phyloP scores from a whole-genome alignment of 2,113 vertebrate genomes.

The Chionomys nivalis region DNA sequence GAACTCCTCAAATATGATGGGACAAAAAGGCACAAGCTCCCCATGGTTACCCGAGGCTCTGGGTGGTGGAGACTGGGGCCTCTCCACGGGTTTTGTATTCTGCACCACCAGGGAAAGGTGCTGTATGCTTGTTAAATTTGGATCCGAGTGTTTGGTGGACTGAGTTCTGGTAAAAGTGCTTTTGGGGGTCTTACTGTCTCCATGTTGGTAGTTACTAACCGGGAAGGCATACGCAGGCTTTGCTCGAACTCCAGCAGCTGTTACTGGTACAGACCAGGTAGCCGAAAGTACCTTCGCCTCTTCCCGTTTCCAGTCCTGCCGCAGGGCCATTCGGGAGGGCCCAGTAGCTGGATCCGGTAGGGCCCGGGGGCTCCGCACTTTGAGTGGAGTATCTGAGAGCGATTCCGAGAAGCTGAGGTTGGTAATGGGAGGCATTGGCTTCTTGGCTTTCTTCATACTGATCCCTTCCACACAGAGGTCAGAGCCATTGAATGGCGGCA shows the following conservation, averaged over 20 bases:
- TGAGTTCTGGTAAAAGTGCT: neutral
- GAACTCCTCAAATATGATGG: neutral
- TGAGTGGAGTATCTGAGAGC: accelerated
- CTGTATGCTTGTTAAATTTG: accelerated
- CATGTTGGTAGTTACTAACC: neutral
- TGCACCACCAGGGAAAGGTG: neutral
- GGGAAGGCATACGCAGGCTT: neutral
- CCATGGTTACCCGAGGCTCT: conserved; percentile 16
- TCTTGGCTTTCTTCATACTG: conserved; percentile 41
- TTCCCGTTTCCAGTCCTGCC: neutral
- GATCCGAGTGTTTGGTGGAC: accelerated
- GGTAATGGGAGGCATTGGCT: neutral
- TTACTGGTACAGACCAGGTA: neutral
- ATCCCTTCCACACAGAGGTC: conserved; percentile 79
- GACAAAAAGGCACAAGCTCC: accelerated
- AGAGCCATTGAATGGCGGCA: conserved; percentile 27
- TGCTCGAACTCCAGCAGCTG: neutral
- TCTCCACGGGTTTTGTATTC: neutral
- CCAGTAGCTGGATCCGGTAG: accelerated
- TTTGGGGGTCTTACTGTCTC: neutral
- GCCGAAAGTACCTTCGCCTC: neutral
- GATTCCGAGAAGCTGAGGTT: neutral
- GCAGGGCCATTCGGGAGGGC: accelerated
- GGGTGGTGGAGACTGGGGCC: neutral
- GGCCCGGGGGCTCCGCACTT: neutral